Conservation (phyloP, 2,113 vertebrate genomes). For the Rhipidura dahli region DNA sequence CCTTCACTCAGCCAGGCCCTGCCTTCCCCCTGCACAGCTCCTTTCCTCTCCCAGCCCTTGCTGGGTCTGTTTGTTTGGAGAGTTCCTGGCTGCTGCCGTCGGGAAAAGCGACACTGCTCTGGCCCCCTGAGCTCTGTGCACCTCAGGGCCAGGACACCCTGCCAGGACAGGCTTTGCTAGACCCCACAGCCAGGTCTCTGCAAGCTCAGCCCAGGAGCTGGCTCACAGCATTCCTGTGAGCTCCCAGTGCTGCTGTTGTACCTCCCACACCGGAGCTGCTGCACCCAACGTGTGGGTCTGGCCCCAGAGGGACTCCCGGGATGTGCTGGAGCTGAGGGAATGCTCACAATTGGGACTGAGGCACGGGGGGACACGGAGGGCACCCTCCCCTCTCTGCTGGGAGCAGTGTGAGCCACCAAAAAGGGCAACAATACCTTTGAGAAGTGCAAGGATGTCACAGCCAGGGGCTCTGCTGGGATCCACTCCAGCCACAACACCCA, state of each 20-base stretch:
- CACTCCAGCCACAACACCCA: neutral
- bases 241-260: neutral
- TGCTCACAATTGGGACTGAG: neutral
- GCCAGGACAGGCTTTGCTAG: neutral
- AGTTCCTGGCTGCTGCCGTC: neutral
- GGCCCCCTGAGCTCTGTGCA: neutral
- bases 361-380: neutral
- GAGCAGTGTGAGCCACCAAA: neutral
- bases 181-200: neutral
- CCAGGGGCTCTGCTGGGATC: neutral
- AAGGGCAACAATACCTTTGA: neutral
- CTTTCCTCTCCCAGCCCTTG: neutral
- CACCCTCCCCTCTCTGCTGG: neutral
- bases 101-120: neutral
- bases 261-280: too few species aligned
- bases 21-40: neutral
- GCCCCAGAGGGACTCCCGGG: neutral
- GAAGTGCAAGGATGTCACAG: neutral
- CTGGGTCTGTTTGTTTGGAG: neutral
- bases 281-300: neutral
- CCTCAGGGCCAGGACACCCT: neutral
- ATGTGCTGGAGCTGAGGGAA: neutral
- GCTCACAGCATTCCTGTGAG: neutral
- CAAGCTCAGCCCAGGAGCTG: neutral
- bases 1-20: neutral